phyloP scores from a whole-genome alignment of 2,113 vertebrate species.

The Lates calcarifer region DNA sequence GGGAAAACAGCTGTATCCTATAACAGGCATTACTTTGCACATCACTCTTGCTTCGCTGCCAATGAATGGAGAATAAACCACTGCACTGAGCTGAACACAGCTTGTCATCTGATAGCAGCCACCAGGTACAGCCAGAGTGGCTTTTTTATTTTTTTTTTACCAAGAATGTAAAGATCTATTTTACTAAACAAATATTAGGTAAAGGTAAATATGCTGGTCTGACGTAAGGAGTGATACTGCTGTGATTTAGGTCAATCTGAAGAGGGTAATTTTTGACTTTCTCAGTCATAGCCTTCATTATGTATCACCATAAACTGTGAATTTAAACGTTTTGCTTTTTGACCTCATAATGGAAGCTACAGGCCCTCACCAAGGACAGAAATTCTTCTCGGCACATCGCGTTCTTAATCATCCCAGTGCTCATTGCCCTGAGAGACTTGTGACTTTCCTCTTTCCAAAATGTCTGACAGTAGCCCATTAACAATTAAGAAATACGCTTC shows the following conservation, averaged over 20 bases:
- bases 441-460: conserved; percentile 55
- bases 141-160: conserved; percentile 11
- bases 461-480: conserved; percentile 51
- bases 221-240: conserved; percentile 1
- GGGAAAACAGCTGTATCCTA: conserved; percentile 29
- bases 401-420: conserved; percentile 57
- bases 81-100: conserved; percentile 1
- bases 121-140: not conserved
- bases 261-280: not conserved
- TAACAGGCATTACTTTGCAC: conserved; percentile 52
- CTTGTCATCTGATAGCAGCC: conserved; percentile 18
- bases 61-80: conserved; percentile 56
- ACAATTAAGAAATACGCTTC: conserved; percentile 44
- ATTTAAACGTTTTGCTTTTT: conserved; percentile 26
- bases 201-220: conserved; percentile 18
- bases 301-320: not conserved
- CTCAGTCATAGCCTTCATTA: not conserved
- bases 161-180: not conserved
- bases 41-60: conserved; percentile 56
- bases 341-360: conserved; percentile 30
- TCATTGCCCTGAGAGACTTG: conserved; percentile 46
- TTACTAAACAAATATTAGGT: conserved; percentile 9
- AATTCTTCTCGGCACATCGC: conserved; percentile 28
- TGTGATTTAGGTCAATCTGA: not conserved
- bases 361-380: conserved; percentile 44